Conservation (phyloP, 1,140 invertebrate genomes). For the Aethina tumida region DNA sequence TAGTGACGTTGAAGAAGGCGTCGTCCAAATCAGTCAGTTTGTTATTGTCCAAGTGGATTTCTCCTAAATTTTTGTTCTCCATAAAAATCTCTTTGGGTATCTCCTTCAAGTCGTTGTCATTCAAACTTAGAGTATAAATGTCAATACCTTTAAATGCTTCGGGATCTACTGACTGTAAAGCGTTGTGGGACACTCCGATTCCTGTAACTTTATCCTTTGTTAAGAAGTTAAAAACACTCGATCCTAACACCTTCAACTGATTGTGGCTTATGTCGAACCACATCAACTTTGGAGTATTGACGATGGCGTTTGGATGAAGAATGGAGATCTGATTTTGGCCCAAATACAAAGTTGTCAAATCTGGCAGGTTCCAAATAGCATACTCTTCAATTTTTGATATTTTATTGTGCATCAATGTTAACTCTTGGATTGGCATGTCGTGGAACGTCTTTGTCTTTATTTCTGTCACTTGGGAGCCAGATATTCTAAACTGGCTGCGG, state of each 20-base stretch:
- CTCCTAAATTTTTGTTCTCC: background rate
- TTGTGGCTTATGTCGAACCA: slow-evolving; percentile 3
- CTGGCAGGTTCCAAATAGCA: slow-evolving; percentile 2
- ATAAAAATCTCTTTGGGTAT: slow-evolving; percentile 6
- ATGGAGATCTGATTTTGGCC: slow-evolving; percentile 1
- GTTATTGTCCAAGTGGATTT: slow-evolving; percentile 1
- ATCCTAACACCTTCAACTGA: slow-evolving; percentile 1
- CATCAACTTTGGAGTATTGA: slow-evolving; percentile 3
- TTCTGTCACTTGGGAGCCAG: too few relatives aligned
- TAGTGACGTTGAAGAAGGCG: slow-evolving; percentile 3
- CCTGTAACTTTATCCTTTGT: slow-evolving; percentile 1
- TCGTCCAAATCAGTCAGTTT: slow-evolving; percentile 1
- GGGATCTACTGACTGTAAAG: background rate
- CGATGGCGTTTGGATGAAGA: slow-evolving; percentile 4
- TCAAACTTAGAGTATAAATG: slow-evolving; percentile 3
- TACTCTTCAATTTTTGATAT: slow-evolving; percentile 6
- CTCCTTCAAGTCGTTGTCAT: background rate
- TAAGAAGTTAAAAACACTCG: slow-evolving; percentile 2
- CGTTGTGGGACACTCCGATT: slow-evolving; percentile 1
- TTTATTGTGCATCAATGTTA: slow-evolving; percentile 4
- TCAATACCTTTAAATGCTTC: slow-evolving; percentile 3
- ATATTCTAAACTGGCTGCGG: too few relatives aligned
- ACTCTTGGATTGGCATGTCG: too few relatives aligned
- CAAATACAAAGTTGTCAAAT: slow-evolving; percentile 1
- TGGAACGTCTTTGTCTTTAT: too few relatives aligned